Conservation (phyloP, 1,140 invertebrate genomes). For the Zaprionus africanus region DNA sequence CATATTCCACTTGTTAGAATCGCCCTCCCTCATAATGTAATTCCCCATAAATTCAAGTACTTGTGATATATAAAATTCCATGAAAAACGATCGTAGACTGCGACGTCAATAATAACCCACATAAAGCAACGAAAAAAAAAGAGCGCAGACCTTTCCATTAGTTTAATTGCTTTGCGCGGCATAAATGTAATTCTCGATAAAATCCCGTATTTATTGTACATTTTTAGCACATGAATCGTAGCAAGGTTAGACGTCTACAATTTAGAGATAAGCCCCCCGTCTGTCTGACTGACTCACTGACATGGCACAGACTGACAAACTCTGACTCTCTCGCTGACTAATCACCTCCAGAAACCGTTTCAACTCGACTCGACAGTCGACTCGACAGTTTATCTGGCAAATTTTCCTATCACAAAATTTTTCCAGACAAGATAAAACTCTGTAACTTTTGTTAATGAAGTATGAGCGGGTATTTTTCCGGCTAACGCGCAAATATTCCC, state of each 20-base stretch:
- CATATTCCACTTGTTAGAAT: not conserved
- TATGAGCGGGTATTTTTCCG: not conserved
- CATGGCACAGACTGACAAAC: not conserved
- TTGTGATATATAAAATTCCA: not conserved
- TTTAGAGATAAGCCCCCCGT: conserved; percentile 5
- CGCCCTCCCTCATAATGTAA: not conserved
- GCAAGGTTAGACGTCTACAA: not conserved
- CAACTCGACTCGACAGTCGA: no score
- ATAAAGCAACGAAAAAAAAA: not conserved
- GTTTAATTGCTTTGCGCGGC: not conserved
- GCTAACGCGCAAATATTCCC: not conserved
- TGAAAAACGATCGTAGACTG: not conserved
- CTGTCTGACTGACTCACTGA: not conserved
- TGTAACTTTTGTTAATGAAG: not conserved
- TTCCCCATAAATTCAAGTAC: not conserved
- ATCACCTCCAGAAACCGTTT: not conserved
- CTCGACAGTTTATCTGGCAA: conserved; percentile 2
- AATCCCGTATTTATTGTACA: not conserved
- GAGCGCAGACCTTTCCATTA: not conserved
- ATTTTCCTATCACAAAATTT: conserved; percentile 7
- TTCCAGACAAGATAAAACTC: conserved; percentile 3
- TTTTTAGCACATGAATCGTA: conserved; percentile 1
- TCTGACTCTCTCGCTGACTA: not conserved
- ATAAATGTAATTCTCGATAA: not conserved
- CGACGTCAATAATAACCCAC: not conserved